phyloP scores from a whole-genome alignment of 1,140 invertebrate genomes.

The Dendroctonus ponderosae region DNA sequence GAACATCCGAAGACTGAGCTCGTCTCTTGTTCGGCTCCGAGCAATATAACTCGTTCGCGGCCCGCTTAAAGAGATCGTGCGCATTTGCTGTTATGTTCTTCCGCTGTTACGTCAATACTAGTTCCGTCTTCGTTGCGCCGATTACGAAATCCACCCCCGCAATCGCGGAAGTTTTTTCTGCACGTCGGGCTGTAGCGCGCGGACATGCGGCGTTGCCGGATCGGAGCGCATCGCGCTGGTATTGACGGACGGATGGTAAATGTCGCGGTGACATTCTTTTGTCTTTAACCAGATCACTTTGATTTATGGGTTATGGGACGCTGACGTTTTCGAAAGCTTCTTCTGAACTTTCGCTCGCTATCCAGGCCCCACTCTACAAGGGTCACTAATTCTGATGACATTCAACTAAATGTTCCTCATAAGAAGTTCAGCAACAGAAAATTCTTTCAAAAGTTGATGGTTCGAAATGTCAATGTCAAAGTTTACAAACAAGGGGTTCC shows the following conservation, averaged over 20 bases:
- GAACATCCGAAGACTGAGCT: constrained; percentile 22
- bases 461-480: too few species aligned
- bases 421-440: too few species aligned
- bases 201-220: constrained; percentile 12
- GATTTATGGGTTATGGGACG: constrained; percentile 8
- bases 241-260: constrained; percentile 24
- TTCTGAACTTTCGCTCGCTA: neutral
- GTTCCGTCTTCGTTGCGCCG: constrained; percentile 29
- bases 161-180: constrained; percentile 31
- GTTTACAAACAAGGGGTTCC: too few species aligned
- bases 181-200: constrained; percentile 19
- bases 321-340: neutral
- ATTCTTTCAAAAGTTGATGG: too few species aligned
- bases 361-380: too few species aligned
- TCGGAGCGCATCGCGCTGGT: constrained; percentile 4
- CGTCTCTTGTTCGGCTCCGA: constrained; percentile 7
- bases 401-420: too few species aligned
- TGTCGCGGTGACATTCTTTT: constrained; percentile 32
- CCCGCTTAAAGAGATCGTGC: constrained; percentile 17
- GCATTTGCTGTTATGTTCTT: constrained; percentile 21
- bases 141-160: constrained; percentile 32
- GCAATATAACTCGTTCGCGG: constrained; percentile 25
- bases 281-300: constrained; percentile 15
- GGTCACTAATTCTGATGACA: too few species aligned
- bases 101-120: constrained; percentile 34